A percentile compares a stretch with the other conserved stretches of the same genome.
phyloP scores from a whole-genome alignment of 2,797 vertebrate species.

The Coccyzus lansbergi region DNA sequence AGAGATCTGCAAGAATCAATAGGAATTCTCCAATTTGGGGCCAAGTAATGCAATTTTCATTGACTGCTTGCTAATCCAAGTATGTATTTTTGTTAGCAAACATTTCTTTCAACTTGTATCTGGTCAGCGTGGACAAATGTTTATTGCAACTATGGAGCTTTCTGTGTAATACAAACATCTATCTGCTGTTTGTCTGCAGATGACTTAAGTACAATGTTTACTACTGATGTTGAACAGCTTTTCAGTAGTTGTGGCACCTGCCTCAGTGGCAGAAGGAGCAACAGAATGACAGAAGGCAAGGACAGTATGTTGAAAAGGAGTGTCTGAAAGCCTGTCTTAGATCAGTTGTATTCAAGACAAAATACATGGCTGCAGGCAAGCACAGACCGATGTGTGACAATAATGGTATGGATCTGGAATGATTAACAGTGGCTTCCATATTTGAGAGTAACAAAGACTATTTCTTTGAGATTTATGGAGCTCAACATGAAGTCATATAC shows the following conservation, averaged over 20 bases:
- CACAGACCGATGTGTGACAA: not conserved
- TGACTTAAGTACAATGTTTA: not conserved
- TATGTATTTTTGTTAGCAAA: not conserved
- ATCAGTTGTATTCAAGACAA: not conserved
- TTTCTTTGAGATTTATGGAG: not conserved
- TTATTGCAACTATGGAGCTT: not conserved
- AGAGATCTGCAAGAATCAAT: not conserved
- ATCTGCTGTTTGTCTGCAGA: not conserved
- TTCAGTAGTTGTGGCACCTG: not conserved
- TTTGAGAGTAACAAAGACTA: not conserved
- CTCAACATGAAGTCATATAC: not conserved
- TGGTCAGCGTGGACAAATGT: not conserved
- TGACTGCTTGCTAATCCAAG: not conserved
- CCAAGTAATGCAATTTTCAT: not conserved
- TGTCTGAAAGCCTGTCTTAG: not conserved
- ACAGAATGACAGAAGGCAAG: not conserved
- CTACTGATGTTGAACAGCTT: not conserved
- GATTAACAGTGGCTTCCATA: not conserved
- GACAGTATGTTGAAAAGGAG: not conserved
- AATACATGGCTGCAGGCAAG: not conserved
- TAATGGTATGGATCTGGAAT: not conserved
- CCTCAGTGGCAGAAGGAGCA: not conserved
- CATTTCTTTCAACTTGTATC: not conserved
- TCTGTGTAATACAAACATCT: not conserved
- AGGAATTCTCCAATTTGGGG: not conserved